Evolutionary conservation across 2,888 invertebrate genomes (phyloP), one percentile per base, ranked within the genome.

Genomic region (Selenia dentaria): DNA sequence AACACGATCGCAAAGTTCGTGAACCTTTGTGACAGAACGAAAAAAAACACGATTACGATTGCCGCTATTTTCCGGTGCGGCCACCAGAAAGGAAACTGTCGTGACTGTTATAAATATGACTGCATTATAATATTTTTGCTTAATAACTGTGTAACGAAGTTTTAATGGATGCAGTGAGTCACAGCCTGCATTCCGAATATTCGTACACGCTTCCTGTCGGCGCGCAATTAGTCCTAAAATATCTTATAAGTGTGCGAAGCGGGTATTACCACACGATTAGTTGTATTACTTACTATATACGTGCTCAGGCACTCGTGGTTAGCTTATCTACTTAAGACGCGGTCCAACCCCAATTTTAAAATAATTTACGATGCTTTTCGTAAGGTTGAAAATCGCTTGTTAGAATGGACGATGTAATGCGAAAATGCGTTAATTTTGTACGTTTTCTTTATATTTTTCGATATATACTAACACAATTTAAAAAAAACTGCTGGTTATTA

Each of bases 111-210:
- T n/a, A n/a, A n/a, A n/a, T 57, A 47, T 64, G 62, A 59, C 67
- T 62, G 68, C 65, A 79, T 79, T 74, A 74, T 70, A 71, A 75
- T 76, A 75, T 68, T 69, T 76, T 75, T 66, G 75, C 64, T 54
- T 83, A 79, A 78, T 77, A 72, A 69, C 70, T 71, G 66, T 70
- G 68, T 79, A 77, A 80, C 65, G 68, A 67, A 65, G 64, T 70
- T 75, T 67, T 72, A 75, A 78, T 70, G 50, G 64, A 61, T 61
- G 54, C 63, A 60, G 36, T 58, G 59, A 57, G 44, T 54, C 53
- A 59, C 47, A 42, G 38, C 44, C 39, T 59, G 64, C 62, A 51
- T 45, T 51, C 48, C 44, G 6, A 51, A 55, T 52, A 57, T 51
- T 42, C 47, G 44, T 44, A 42, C 47, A 46, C 33, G 51, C 40